Evolutionary conservation across 1,140 invertebrate genomes (phyloP).

Genomic region (Eupristina koningsbergeri): DNA sequence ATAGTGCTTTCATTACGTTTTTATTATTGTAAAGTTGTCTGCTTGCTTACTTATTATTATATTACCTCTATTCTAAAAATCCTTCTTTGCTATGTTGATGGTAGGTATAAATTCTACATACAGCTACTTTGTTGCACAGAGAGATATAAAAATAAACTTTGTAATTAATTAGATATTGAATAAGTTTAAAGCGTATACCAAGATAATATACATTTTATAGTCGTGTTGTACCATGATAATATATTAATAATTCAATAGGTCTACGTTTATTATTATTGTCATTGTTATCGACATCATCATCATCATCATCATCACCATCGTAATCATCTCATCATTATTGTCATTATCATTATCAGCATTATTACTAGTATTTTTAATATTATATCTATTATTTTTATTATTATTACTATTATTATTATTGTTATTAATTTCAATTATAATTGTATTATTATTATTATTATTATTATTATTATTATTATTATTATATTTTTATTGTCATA

Average conservation of each 20-base stretch:
- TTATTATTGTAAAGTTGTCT: constrained; percentile 52
- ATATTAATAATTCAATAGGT: constrained; percentile 55
- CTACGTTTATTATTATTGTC: constrained; percentile 62
- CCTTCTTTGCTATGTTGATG: constrained; percentile 39
- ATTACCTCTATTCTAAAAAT: not conserved
- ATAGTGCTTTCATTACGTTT: constrained; percentile 51
- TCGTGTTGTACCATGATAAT: constrained; percentile 60
- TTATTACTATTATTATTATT: constrained; percentile 59
- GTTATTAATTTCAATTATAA: constrained; percentile 62
- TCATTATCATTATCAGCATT: constrained; percentile 12
- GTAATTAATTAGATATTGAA: not conserved
- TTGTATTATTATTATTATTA: constrained; percentile 57
- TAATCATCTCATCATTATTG: constrained; percentile 58
- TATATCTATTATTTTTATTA: constrained; percentile 56
- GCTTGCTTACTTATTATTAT: constrained; percentile 53
- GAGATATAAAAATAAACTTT: constrained; percentile 28
- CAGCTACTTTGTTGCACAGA: constrained; percentile 44
- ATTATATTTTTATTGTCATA: too few relatives aligned
- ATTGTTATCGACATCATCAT: constrained; percentile 56
- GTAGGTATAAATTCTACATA: constrained; percentile 46
- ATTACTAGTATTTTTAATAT: too few relatives aligned
- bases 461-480: constrained; percentile 18
- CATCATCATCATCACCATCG: constrained; percentile 61
- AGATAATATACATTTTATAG: constrained; percentile 53
- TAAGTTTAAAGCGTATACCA: constrained; percentile 13